Evolutionary conservation across 2,888 invertebrate genomes (phyloP), one percentile per base, ranked within the genome.

Genomic region (Mesochorus sp.): DNA sequence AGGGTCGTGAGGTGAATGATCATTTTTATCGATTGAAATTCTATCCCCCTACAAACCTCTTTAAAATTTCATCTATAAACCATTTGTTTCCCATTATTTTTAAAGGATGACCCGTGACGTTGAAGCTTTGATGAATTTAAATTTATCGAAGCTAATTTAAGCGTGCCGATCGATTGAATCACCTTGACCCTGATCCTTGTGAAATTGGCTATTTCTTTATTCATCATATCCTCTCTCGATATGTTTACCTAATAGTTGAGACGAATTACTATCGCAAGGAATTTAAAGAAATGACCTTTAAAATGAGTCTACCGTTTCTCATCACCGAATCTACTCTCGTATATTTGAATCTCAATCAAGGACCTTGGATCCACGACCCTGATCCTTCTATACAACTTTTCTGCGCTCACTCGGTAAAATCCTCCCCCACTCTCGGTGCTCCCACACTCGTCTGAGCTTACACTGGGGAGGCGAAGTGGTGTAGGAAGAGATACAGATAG

Each of bases 1-100:
- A n/a, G n/a, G n/a, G 24, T 47, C 47, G 8, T n/a, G 70, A 59
- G 70, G 70, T 70, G 70, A 70, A 59, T 34, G 70, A 70, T 70
- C 70, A 44, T 39, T 12, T 12, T 5, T 14, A 10, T 42, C 3
- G 14, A 42, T 1, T 5, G 2, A 12, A 42, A 14, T 14, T 14
- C 5, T 5, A 42, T 12, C 12, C 42, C 12, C 42, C n/a, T n/a
- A n/a, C n/a, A n/a, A 12, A 42, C 14, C 14, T 14, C 42, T 0
- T 12, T 14, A 1, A 0, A 3, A 42, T 42, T 14, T 14, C 2
- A 10, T 8, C 6, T 5, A 5, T 42, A 14, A 12, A 5, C 3
- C n/a, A 42, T 42, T 42, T 14, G 3, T 10, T 14, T 10, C 14
- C n/a, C n/a, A n/a, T n/a, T n/a, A n/a, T n/a, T n/a, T n/a, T n/a